Base-by-base conservation (phyloP, 1,140 invertebrate species). In the Scaptomyza graminum region DNA sequence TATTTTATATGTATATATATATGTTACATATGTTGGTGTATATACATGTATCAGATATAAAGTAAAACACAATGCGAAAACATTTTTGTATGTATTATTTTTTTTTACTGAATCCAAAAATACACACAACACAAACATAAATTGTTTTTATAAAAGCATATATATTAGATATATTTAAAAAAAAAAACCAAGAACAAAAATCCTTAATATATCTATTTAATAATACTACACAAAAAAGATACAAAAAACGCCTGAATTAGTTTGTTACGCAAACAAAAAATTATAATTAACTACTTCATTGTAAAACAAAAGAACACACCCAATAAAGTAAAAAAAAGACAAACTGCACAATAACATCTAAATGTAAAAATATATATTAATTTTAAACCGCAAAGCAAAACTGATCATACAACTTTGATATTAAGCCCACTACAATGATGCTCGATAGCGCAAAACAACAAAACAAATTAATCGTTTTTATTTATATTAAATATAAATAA, bases 401-500 rank as follows among this genome's bases (percentile, higher is more conserved):
- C 50, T 60, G 50, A 80, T 72, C 62, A 74, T 51, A 60, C 43
- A 77, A 70, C 67, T 61, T 71, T 56, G 65, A 75, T 44, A 66
- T 62, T 75, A 79, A 67, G 57, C 46, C 67, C 56, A 70, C 44
- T 34, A 67, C 74, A 74, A 68, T 63, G 15, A 74, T 59, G 78
- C 78, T 77, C 78, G 51, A 75, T 67, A 59, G 71, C 72, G 59
- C 72, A 70, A 62, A 34, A 76, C 52, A 67, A 62, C 67, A 56
- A n/a, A 16, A 18, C n/a, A 25, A 66, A 13, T 50, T 62, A 74
- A 84, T 52, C 54, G 79, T 80, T 89, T 84, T 89, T 81, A 90
- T 84, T 89, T 89, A 54, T 69, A 79, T 89, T 90, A 82, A 56
- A 89, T 90, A 90, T 90, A 90, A 90, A 90, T 90, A 89, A 88